Base-by-base conservation (phyloP, 2,888 invertebrate species). In the Rhimphoctona megacephalus region DNA sequence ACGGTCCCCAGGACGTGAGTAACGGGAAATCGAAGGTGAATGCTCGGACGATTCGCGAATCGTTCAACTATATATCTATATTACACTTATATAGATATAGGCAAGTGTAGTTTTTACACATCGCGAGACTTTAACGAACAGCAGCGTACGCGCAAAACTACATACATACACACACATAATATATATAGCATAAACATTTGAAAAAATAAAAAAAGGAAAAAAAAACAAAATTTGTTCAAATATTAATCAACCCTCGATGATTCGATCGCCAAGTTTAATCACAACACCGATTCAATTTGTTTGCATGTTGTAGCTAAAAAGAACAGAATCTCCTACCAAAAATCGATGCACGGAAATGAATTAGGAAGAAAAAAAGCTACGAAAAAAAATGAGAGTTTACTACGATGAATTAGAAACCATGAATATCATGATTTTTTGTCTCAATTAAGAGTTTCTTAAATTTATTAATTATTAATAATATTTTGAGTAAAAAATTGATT, bases 11-110 rank as follows among this genome's bases (percentile, higher is more conserved):
- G 91, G 90, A 91, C 92, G 90, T 88, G 91, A 91, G 90, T 93
- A 94, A 94, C 94, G 94, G 94, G 93, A 94, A 93, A 93, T 90
- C 91, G 94, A 94, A 94, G 94, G 94, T 94, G 94, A 94, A 94
- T 93, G 94, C 94, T 93, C 94, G 92, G 91, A 92, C 91, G 93
- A 93, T 94, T 94, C 92, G 93, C 93, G 92, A 93, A 93, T 93
- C 85, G 74, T 69, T 81, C 64, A 79, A 81, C 8, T 81, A 46
- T 61, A 64, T 72, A 76, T 46, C 36, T 72, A 66, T 73, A 72
- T 69, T 85, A 83, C 74, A 76, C 46, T 79, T 66, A 79, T 72
- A 25, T 46, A 9, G 7, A 49, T 46, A 30, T 30, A 61, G 61
- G 61, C 61, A 30, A 11, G 74, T 77, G 49, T 76, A 81, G 39